Evolutionary conservation across 2,888 invertebrate species (phyloP), one percentile per base, ranked within the genome.

Genomic region (Trachelus iudaicus): DNA sequence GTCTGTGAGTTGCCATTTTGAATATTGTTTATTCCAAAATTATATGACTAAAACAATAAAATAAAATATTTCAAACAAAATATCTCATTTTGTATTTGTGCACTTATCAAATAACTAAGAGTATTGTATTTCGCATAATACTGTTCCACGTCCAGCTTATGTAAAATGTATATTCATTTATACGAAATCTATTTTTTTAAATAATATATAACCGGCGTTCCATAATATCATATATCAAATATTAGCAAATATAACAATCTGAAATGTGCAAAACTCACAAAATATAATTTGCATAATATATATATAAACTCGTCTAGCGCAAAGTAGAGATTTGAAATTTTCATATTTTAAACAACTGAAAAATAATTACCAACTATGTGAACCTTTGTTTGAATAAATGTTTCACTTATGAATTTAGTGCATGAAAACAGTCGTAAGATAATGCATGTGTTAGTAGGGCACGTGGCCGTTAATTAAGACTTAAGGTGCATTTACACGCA

Each of bases 1-100:
- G 93, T 89, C 93, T 93, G 77, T 90, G 85, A 88, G 90, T 81
- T 86, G 89, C 77, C 92, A 91, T 85, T 84, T 83, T 78, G 79
- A 13, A 33, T 30, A 56, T 34, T 71, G 31, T 71, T 30, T 79
- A 31, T n/a, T 34, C 13, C n/a, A 73, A 31, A 30, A 31, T 71
- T 71, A 31, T 71, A 6, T 31, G 33, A 9, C 33, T 33, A 31
- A 34, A 71, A 71, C 71, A 31, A 23, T 40, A 23, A 40, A 56
- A 56, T 56, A 56, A 23, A 56, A 56, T 56, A 9, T 56, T 23
- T 9, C 2, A 9, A 56, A 9, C 56, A 23, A 56, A 56, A 23
- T 23, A 56, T 56, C 9, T 2, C 1, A 56, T 56, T 23, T 56
- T 23, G 23, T 23, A 23, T 23, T 56, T 9, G 9, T 23, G 23